A percentile compares a stretch with the other conserved stretches of the same genome.
phyloP scores from a whole-genome alignment of 2,113 vertebrate species.

The Aphelocoma coerulescens region DNA sequence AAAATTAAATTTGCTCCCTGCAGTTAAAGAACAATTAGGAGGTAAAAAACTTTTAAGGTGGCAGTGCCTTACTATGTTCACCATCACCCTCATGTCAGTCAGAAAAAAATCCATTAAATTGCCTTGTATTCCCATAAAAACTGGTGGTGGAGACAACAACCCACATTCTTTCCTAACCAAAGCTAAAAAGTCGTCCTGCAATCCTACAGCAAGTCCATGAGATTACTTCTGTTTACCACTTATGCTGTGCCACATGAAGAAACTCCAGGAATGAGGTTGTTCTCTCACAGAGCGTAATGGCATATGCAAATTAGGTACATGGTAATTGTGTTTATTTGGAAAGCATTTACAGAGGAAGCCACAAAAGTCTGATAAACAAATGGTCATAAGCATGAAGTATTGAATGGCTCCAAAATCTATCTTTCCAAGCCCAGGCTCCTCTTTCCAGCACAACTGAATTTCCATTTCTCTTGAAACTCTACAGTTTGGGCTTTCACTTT shows the following conservation, averaged over 20 bases:
- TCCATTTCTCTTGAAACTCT: background rate
- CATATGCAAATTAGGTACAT: background rate
- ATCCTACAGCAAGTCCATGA: background rate
- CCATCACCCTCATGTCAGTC: background rate
- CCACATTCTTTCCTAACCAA: background rate
- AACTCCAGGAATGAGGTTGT: background rate
- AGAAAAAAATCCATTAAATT: background rate
- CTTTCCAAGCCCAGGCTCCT: background rate
- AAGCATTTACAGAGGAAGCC: background rate
- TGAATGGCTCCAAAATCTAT: background rate
- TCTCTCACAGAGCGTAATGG: background rate
- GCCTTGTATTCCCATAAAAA: background rate
- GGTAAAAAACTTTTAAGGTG: background rate
- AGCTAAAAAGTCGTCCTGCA: background rate
- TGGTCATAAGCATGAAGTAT: background rate
- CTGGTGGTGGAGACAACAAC: background rate
- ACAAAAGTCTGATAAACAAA: background rate
- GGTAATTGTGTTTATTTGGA: background rate
- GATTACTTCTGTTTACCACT: background rate
- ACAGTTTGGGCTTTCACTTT: background rate
- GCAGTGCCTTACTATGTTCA: background rate
- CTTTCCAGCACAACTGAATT: background rate
- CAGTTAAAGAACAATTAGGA: background rate
- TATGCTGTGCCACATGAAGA: rapidly evolving
- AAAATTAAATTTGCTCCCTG: background rate